Percentiles rank a stretch among this genome's conserved stretches.
These are phyloP conservation scores for Musca domestica DNA, from an alignment of 1,140 invertebrate genomes.

Conservation along the genomic window DNA sequence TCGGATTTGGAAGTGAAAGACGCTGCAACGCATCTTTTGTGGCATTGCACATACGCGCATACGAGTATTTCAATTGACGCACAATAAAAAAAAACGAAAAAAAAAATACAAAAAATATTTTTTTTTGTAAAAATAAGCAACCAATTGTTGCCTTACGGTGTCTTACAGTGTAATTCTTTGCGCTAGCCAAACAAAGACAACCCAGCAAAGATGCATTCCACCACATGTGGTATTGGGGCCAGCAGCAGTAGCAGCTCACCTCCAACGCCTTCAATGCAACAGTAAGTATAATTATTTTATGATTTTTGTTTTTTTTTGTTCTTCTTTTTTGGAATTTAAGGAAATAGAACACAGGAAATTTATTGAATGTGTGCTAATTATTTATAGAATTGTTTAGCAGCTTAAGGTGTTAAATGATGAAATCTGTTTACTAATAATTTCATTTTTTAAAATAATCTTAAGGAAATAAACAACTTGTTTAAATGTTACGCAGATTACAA, in stretches of 20 bases:
- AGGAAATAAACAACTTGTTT: too few species aligned
- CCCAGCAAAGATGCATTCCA: conserved; percentile 43
- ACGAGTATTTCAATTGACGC: not conserved
- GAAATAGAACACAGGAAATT: too few species aligned
- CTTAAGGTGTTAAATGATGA: too few species aligned
- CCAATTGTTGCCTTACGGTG: too few species aligned
- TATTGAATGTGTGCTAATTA: not conserved
- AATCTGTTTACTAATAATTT: too few species aligned
- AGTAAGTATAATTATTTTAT: conserved; percentile 7
- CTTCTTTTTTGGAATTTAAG: too few species aligned
- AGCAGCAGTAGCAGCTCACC: conserved; percentile 27
- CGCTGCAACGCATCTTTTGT: not conserved
- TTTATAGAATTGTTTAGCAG: not conserved
- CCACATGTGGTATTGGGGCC: conserved; percentile 45
- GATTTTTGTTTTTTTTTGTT: too few species aligned
- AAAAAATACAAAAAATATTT: not conserved
- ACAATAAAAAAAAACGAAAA: not conserved
- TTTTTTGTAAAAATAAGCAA: too few species aligned
- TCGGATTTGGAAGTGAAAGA: not conserved
- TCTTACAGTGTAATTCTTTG: not conserved
- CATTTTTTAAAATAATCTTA: too few species aligned
- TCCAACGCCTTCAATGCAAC: not conserved
- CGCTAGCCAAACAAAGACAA: conserved; percentile 29
- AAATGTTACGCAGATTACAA: too few species aligned
- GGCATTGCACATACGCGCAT: too few species aligned